Evolutionary conservation across 2,888 invertebrate species (phyloP).

Genomic region (Hydrotaea cyrtoneurina): DNA sequence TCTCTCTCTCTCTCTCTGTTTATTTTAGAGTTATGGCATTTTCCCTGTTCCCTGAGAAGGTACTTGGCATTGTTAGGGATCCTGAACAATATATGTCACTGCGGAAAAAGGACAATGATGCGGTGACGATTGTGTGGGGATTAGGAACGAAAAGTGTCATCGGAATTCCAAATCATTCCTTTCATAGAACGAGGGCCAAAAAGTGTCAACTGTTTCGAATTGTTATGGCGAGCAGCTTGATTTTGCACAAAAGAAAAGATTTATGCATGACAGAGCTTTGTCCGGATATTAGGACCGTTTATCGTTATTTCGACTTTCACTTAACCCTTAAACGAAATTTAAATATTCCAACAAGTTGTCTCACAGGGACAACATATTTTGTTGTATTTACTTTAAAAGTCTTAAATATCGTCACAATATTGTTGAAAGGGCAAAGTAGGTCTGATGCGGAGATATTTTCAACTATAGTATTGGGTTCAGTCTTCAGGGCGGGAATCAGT

Average conservation of each 20-base stretch:
- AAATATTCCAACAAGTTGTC: not conserved
- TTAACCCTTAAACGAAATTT: not conserved
- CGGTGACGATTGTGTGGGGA: not conserved
- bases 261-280: not conserved
- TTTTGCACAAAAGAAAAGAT: conserved; percentile 15
- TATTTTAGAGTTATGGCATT: conserved; percentile 32
- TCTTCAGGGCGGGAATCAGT: too few species aligned
- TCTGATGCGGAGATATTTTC: too few species aligned
- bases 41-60: not conserved
- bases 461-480: too few species aligned
- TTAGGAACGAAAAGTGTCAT: conserved; percentile 14
- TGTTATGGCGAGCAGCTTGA: not conserved
- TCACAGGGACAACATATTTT: not conserved
- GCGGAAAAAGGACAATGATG: not conserved
- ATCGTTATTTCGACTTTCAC: not conserved
- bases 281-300: conserved; percentile 15
- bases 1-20: too few species aligned
- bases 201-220: conserved; percentile 30
- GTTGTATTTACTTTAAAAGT: too few species aligned
- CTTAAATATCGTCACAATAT: too few species aligned
- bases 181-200: conserved; percentile 5
- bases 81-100: conserved; percentile 1
- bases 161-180: conserved; percentile 3
- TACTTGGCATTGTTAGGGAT: not conserved
- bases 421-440: too few species aligned